Evolutionary conservation across 2,888 invertebrate genomes (phyloP), one percentile per base, ranked within the genome.

Genomic region (Oscheius sp.): DNA sequence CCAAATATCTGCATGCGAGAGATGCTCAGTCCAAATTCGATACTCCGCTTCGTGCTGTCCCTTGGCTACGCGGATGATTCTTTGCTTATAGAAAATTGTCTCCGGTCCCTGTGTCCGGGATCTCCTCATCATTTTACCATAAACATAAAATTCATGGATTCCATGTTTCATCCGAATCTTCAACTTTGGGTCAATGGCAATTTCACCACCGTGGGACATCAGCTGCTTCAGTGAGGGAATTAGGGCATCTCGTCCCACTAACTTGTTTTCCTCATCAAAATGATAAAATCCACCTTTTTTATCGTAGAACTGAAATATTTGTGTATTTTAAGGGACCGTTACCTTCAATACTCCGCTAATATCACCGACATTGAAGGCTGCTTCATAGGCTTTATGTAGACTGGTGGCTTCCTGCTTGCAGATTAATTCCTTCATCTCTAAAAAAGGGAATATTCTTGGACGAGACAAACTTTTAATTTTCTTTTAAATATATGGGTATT

Each of bases 81-180:
- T 16, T 13, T 25, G 21, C 55, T 55, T 55, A 23, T 23, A 55
- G 25, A 13, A 55, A 23, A 55, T 55, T 5, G 13, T 55, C 55
- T 55, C 21, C 23, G 16, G 16, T 25, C 25, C 21, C 23, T 55
- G n/a, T 5, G n/a, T 21, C 5, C 13, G 3, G 6, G 21, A 35
- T 9, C 35, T 49, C 49, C 13, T 49, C 6, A 13, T 18, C 49
- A 49, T 16, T 5, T 49, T 21, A 5, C 55, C 55, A 23, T 55
- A 55, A 6, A 23, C 55, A 55, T 55, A 55, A 55, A 55, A 55
- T 23, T 7, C 55, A 13, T 55, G 21, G 55, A 55, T 6, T 16
- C 25, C 55, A 25, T 55, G 55, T 55, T 23, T 55, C 23, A 55
- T 18, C 6, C 3, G 12, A 23, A 55, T 6, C 23, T 55, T 23